Evolutionary conservation across 2,797 vertebrate genomes (phyloP).

Genomic region (Fistularia commersonii): DNA sequence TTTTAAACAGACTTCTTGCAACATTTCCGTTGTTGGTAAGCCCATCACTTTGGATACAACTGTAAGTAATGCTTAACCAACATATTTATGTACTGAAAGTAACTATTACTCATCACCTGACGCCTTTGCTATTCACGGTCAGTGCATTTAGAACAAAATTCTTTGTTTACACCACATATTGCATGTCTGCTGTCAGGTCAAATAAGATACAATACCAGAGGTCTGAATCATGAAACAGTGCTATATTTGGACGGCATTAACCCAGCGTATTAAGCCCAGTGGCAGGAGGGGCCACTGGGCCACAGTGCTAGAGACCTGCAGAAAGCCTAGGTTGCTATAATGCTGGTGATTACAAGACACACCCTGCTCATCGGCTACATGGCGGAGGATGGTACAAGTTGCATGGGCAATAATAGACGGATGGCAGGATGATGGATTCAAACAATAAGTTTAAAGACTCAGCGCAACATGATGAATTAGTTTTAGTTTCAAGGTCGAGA

Average conservation of each 20-base stretch:
- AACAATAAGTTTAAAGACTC: background rate
- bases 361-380: constrained; percentile 8
- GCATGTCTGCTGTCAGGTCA: constrained; percentile 26
- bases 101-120: background rate
- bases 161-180: constrained; percentile 16
- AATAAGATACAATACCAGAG: constrained; percentile 25
- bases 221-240: constrained; percentile 38
- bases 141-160: background rate
- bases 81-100: too few species aligned
- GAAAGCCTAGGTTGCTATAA: constrained; percentile 7
- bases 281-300: background rate
- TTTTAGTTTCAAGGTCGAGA: constrained; percentile 8
- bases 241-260: constrained; percentile 52
- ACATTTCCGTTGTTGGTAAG: background rate
- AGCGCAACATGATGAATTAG: background rate
- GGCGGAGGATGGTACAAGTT: background rate
- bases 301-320: constrained; percentile 8
- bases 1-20: constrained; percentile 8
- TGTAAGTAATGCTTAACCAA: too few species aligned
- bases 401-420: constrained; percentile 26
- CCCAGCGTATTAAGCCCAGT: constrained; percentile 14
- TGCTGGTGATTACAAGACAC: constrained; percentile 9
- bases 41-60: background rate
- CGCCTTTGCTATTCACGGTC: background rate
- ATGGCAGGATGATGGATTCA: constrained; percentile 15